Percentiles rank a stretch among this genome's conserved stretches.
phyloP scores from a whole-genome alignment of 2,113 vertebrate genomes.

The Oophaga pumilio region DNA sequence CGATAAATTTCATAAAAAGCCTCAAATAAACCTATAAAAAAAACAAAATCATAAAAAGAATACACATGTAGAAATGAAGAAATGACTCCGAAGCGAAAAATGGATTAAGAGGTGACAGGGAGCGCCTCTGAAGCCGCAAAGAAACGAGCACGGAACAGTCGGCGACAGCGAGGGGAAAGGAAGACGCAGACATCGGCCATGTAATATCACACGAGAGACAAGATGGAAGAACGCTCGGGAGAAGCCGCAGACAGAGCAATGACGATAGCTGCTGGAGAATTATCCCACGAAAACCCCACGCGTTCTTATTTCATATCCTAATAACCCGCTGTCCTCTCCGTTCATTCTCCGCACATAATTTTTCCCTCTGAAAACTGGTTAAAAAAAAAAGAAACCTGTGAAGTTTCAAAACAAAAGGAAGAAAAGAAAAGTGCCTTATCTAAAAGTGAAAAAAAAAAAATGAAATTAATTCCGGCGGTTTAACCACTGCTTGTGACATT shows the following conservation, averaged over 20 bases:
- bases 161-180: neutral
- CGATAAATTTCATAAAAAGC: too few relatives aligned
- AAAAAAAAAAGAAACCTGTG: neutral
- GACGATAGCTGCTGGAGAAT: slow-evolving; percentile 1
- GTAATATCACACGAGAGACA: neutral
- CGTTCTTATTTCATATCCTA: neutral
- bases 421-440: neutral
- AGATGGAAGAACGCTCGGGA: neutral
- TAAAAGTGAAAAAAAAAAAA: neutral
- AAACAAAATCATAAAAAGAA: neutral
- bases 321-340: neutral
- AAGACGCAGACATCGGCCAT: neutral
- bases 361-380: slow-evolving; percentile 19
- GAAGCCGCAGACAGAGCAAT: neutral
- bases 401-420: slow-evolving; percentile 1
- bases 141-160: neutral
- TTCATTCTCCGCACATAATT: neutral
- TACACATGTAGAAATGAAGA: neutral
- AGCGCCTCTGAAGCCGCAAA: neutral
- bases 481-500: neutral
- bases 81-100: neutral
- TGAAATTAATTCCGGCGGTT: neutral
- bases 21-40: too few relatives aligned
- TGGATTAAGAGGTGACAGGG: neutral
- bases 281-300: neutral